Conservation (phyloP, 1,140 invertebrate species). For the Drosophila arawakana region DNA sequence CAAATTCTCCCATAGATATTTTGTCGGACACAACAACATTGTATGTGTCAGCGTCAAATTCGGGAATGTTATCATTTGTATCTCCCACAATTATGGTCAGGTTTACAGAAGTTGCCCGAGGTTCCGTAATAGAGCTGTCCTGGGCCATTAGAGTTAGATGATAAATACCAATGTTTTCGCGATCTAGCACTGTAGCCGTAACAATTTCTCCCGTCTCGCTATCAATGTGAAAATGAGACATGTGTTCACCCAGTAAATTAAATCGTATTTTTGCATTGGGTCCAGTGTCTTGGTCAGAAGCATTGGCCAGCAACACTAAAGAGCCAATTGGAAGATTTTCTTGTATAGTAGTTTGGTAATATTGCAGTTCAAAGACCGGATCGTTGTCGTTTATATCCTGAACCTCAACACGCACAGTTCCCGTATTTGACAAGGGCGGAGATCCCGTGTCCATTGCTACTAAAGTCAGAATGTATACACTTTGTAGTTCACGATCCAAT, state of each 20-base stretch:
- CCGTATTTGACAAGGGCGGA: constrained; percentile 94
- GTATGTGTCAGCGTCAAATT: constrained; percentile 89
- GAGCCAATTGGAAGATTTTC: constrained; percentile 92
- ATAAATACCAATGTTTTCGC: constrained; percentile 91
- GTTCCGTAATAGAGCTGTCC: constrained; percentile 93
- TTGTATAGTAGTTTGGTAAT: constrained; percentile 90
- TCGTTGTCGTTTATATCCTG: constrained; percentile 97
- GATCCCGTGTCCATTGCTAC: constrained; percentile 97
- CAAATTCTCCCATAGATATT: constrained; percentile 91
- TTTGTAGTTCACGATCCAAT: constrained; percentile 92
- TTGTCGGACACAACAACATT: constrained; percentile 92
- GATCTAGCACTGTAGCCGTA: constrained; percentile 90
- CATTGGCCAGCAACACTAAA: constrained; percentile 89
- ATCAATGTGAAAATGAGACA: constrained; percentile 91
- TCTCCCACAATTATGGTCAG: constrained; percentile 92
- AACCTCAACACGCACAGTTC: constrained; percentile 94
- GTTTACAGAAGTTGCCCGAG: constrained; percentile 91
- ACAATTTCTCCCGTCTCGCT: constrained; percentile 90
- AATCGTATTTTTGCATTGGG: constrained; percentile 94
- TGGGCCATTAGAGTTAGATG: constrained; percentile 93
- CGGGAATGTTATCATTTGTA: constrained; percentile 95
- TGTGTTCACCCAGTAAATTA: constrained; percentile 91
- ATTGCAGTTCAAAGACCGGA: constrained; percentile 92
- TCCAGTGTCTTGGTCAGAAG: constrained; percentile 92
- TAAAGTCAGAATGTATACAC: constrained; percentile 92